These are phyloP conservation scores for Periparus ater DNA, from an alignment of 2,797 vertebrate genomes.

Conservation along the genomic window DNA sequence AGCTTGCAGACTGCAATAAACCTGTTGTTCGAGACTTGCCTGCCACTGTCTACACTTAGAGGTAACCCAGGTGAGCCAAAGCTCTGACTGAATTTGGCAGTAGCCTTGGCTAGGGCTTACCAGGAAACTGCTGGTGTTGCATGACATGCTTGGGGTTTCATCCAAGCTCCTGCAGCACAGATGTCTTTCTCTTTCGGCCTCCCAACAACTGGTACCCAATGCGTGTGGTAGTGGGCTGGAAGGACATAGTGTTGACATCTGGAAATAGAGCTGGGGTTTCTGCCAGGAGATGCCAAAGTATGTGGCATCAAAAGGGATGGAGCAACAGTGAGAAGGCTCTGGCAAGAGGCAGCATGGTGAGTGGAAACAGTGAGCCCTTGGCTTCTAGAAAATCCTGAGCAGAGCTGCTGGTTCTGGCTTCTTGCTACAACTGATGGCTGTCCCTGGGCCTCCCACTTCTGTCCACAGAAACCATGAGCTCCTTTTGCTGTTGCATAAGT, in stretches of 20 bases:
- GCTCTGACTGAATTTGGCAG: background rate
- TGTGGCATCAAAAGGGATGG: background rate
- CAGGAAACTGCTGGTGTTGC: background rate
- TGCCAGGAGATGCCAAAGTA: background rate
- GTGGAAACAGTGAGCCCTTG: background rate
- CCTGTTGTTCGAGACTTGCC: background rate
- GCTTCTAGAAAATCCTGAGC: background rate
- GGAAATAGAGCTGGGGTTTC: background rate
- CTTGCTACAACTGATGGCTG: background rate
- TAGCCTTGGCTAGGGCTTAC: background rate
- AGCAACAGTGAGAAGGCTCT: background rate
- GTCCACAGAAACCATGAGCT: background rate
- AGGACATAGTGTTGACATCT: background rate
- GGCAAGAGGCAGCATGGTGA: background rate
- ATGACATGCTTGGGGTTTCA: background rate
- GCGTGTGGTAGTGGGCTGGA: background rate
- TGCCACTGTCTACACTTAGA: background rate
- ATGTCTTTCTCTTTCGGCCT: background rate
- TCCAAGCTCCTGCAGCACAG: rapidly evolving
- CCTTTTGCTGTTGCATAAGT: background rate
- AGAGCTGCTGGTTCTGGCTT: background rate
- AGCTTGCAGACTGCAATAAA: background rate
- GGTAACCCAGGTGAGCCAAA: background rate
- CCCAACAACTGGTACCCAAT: background rate
- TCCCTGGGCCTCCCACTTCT: background rate